Evolutionary conservation across 2,113 vertebrate genomes (phyloP).

Genomic region (Mastomys coucha): DNA sequence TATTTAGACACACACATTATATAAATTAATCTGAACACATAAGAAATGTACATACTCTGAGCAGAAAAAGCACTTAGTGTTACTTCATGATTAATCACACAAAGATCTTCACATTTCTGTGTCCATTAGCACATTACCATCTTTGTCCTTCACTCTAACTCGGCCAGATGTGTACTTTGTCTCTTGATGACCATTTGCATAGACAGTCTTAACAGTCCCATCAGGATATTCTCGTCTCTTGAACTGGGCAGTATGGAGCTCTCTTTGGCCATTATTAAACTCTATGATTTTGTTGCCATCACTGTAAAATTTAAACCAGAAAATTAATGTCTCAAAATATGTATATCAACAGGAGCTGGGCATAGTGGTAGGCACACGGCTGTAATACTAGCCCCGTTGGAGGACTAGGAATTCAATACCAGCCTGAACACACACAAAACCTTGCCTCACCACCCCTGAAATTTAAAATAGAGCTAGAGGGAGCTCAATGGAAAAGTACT

Average conservation of each 20-base stretch:
- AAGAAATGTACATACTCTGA: slow-evolving; percentile 69
- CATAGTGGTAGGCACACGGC: background rate
- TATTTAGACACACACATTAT: slow-evolving; percentile 57
- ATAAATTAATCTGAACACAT: slow-evolving; percentile 72
- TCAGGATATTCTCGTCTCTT: slow-evolving; percentile 97
- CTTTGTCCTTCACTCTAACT: slow-evolving; percentile 94
- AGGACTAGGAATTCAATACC: background rate
- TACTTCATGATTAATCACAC: slow-evolving; percentile 41
- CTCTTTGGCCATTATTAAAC: slow-evolving; percentile 96
- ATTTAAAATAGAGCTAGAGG: background rate
- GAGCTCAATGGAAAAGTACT: background rate
- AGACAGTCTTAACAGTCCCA: slow-evolving; percentile 96
- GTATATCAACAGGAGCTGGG: background rate
- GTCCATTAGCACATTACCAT: slow-evolving; percentile 93
- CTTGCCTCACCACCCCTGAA: background rate
- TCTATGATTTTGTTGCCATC: slow-evolving; percentile 96
- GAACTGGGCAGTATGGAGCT: slow-evolving; percentile 94
- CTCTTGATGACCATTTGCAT: slow-evolving; percentile 94
- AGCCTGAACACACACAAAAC: background rate
- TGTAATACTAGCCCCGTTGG: background rate
- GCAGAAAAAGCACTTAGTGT: slow-evolving; percentile 70
- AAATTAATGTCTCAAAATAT: slow-evolving; percentile 54
- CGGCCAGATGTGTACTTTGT: slow-evolving; percentile 94
- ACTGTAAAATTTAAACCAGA: slow-evolving; percentile 85
- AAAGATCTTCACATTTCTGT: slow-evolving; percentile 80